A percentile compares a stretch with the other conserved stretches of the same genome.
These are phyloP conservation scores for Macrostomum lignano DNA, from an alignment of 1,140 invertebrate species.

Conservation along the genomic window DNA sequence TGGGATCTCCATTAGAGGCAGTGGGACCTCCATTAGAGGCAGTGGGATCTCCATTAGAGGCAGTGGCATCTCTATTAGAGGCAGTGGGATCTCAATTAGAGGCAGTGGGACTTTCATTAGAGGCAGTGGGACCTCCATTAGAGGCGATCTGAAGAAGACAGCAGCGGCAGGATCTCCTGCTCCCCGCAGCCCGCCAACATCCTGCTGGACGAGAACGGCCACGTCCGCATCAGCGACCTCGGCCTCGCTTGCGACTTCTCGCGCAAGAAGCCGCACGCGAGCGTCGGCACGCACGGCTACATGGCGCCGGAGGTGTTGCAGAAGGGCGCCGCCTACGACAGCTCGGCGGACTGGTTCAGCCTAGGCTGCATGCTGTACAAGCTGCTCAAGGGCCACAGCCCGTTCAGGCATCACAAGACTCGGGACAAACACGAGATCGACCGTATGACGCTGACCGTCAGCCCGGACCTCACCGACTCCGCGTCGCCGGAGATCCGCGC, in stretches of 20 bases:
- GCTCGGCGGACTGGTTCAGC: constrained; percentile 97
- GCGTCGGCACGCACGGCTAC: constrained; percentile 94
- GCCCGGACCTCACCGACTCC: constrained; percentile 82
- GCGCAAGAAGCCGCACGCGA: constrained; percentile 94
- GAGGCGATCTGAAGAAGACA: too few relatives aligned
- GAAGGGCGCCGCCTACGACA: constrained; percentile 91
- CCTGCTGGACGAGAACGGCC: constrained; percentile 86
- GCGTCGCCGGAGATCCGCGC: constrained; percentile 66
- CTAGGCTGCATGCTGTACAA: constrained; percentile 99
- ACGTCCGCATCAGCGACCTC: constrained; percentile 91
- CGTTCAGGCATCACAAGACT: constrained; percentile 94
- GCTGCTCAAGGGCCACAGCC: constrained; percentile 89
- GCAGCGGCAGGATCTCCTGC: too few relatives aligned
- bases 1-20: too few relatives aligned
- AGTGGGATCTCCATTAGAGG: too few relatives aligned
- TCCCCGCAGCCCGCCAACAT: constrained; percentile 90
- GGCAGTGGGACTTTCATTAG: too few relatives aligned
- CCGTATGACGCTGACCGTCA: constrained; percentile 91
- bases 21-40: too few relatives aligned
- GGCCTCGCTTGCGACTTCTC: constrained; percentile 96
- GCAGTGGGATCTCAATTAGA: too few relatives aligned
- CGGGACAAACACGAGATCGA: constrained; percentile 99
- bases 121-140: too few relatives aligned
- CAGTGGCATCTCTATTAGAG: too few relatives aligned
- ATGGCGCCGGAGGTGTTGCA: constrained; percentile 98